These are phyloP conservation scores for Cacatua alba DNA, from an alignment of 2,113 vertebrate genomes.

Conservation along the genomic window DNA sequence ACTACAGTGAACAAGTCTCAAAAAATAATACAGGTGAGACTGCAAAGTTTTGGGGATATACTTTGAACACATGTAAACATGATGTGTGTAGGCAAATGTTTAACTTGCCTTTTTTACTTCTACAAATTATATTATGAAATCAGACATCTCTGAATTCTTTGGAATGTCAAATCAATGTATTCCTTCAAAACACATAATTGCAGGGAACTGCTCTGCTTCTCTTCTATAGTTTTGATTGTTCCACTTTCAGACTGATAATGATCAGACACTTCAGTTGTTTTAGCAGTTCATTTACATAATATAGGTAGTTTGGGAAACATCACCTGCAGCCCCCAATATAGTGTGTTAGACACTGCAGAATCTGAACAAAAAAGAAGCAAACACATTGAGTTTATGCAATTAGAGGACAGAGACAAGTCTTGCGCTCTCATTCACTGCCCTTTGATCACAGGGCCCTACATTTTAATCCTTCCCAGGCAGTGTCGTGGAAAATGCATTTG, in stretches of 20 bases:
- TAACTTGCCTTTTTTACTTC: slow-evolving; percentile 81
- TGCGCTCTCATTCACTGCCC: slow-evolving; percentile 32
- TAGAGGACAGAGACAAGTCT: neutral
- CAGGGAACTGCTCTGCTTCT: slow-evolving; percentile 70
- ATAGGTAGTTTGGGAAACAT: slow-evolving; percentile 39
- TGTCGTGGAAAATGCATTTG: slow-evolving; percentile 30
- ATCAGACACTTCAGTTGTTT: slow-evolving; percentile 57
- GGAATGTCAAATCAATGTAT: slow-evolving; percentile 78
- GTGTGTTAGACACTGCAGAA: neutral
- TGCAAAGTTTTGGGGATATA: slow-evolving; percentile 80
- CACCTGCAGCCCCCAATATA: slow-evolving; percentile 65
- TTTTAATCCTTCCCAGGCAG: slow-evolving; percentile 32
- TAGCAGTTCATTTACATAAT: slow-evolving; percentile 44
- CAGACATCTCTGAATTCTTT: slow-evolving; percentile 80
- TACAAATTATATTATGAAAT: slow-evolving; percentile 82
- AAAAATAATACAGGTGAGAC: slow-evolving; percentile 71
- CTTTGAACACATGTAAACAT: slow-evolving; percentile 80
- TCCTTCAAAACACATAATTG: slow-evolving; percentile 81
- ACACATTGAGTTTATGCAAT: neutral
- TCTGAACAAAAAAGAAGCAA: neutral
- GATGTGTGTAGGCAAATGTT: slow-evolving; percentile 79
- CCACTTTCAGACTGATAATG: slow-evolving; percentile 66
- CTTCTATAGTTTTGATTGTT: slow-evolving; percentile 72
- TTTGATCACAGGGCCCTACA: slow-evolving; percentile 28
- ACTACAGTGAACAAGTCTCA: slow-evolving; percentile 67